phyloP scores from a whole-genome alignment of 2,797 vertebrate species.

The Macropus fuliginosus region DNA sequence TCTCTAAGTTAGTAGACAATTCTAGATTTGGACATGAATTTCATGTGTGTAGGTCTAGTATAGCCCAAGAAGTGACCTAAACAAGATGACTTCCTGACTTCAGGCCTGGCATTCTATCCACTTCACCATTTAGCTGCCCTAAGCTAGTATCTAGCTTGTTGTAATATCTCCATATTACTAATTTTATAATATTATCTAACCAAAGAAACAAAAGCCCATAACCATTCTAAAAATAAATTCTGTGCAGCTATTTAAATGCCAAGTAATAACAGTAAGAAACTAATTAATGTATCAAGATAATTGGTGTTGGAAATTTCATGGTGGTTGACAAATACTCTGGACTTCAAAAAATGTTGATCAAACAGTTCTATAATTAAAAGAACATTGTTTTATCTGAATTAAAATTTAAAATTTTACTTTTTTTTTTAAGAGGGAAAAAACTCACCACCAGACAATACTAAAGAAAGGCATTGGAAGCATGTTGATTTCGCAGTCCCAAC shows the following conservation, averaged over 20 bases:
- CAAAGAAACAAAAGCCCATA: neutral
- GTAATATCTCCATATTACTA: neutral
- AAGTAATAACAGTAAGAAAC: neutral
- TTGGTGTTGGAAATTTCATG: neutral
- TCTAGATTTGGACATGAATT: neutral
- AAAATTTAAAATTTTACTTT: neutral
- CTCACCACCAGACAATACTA: neutral
- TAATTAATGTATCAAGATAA: neutral
- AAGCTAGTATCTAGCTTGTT: neutral
- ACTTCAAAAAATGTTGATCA: neutral
- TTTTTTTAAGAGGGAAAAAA: conserved; percentile 27
- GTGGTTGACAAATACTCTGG: neutral
- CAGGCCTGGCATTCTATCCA: neutral
- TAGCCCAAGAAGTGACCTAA: too few relatives aligned
- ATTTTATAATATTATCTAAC: neutral
- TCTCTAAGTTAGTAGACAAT: neutral
- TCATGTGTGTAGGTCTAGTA: neutral
- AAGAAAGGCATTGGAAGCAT: neutral
- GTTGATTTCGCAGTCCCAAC: neutral
- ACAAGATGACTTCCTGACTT: neutral
- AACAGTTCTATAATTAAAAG: neutral
- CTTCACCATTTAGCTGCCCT: neutral
- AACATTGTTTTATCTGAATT: neutral
- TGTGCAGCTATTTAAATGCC: neutral
- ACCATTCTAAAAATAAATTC: neutral